phyloP scores from a whole-genome alignment of 2,113 vertebrate genomes.

The Aegithalos caudatus region DNA sequence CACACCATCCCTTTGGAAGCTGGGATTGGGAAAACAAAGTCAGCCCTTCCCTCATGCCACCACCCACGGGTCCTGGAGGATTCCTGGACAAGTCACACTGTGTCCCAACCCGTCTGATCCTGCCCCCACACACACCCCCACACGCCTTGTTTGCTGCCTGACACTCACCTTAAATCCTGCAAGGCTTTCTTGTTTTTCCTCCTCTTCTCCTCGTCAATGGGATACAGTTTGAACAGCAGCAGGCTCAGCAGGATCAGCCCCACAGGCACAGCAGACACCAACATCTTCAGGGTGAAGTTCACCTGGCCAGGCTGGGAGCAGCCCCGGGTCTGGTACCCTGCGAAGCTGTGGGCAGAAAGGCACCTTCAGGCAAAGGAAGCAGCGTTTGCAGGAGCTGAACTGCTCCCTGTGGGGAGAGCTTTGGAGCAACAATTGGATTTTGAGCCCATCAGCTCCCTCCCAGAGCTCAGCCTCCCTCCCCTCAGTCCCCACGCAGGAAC shows the following conservation, averaged over 20 bases:
- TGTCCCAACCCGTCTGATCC: background rate
- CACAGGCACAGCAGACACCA: slow-evolving; percentile 85
- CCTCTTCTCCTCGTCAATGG: slow-evolving; percentile 85
- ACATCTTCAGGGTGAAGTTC: slow-evolving; percentile 84
- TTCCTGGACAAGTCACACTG: background rate
- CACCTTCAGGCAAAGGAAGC: background rate
- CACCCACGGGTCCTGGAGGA: background rate
- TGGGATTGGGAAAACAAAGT: background rate
- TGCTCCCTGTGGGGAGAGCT: background rate
- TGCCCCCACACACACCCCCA: background rate
- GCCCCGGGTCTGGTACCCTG: slow-evolving; percentile 81
- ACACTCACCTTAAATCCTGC: slow-evolving; percentile 78
- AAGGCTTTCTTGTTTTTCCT: slow-evolving; percentile 83
- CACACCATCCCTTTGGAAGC: background rate
- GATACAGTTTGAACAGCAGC: slow-evolving; percentile 87
- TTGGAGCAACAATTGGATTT: background rate
- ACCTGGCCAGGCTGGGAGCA: slow-evolving; percentile 83
- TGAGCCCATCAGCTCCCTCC: background rate
- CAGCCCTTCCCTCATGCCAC: background rate
- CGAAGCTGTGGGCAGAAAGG: slow-evolving; percentile 76
- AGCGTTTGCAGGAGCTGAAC: background rate
- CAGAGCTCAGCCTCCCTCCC: background rate
- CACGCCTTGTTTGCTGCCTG: fast-evolving
- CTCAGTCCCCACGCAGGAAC: background rate
- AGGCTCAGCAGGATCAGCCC: slow-evolving; percentile 84